Evolutionary conservation across 2,888 invertebrate species (phyloP).

Genomic region (Nasonovia ribisnigri): DNA sequence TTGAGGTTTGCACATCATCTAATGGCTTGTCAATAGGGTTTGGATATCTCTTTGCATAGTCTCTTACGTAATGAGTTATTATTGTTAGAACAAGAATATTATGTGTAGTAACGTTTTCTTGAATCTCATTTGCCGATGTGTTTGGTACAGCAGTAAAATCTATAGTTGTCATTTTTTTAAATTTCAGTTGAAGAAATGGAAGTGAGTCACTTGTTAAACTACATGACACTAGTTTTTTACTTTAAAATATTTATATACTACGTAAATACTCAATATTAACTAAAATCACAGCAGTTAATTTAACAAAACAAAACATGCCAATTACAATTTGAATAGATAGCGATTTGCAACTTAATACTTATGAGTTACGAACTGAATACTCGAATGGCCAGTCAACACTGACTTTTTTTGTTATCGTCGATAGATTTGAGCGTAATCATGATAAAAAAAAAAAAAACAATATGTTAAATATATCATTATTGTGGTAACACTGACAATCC

Average conservation of each 20-base stretch:
- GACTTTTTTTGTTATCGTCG: neutral
- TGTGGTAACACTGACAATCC: neutral
- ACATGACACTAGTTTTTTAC: neutral
- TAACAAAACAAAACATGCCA: neutral
- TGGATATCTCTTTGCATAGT: neutral
- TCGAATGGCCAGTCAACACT: neutral
- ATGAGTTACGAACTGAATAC: neutral
- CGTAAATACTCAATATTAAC: neutral
- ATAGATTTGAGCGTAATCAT: neutral
- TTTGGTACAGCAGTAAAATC: slow-evolving; percentile 61
- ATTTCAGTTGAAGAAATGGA: neutral
- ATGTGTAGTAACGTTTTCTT: slow-evolving; percentile 82
- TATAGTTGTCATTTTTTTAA: slow-evolving; percentile 17
- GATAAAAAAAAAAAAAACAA: neutral
- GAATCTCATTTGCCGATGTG: slow-evolving; percentile 66
- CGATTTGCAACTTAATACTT: neutral
- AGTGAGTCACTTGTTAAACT: neutral
- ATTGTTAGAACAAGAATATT: slow-evolving; percentile 83
- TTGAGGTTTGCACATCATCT: neutral
- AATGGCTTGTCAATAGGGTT: neutral
- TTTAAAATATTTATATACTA: neutral
- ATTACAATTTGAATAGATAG: neutral
- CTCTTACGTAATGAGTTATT: slow-evolving; percentile 70
- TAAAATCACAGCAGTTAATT: neutral
- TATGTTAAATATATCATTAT: neutral